Base-by-base conservation (phyloP, 1,140 invertebrate species). In the Helicoverpa armigera region DNA sequence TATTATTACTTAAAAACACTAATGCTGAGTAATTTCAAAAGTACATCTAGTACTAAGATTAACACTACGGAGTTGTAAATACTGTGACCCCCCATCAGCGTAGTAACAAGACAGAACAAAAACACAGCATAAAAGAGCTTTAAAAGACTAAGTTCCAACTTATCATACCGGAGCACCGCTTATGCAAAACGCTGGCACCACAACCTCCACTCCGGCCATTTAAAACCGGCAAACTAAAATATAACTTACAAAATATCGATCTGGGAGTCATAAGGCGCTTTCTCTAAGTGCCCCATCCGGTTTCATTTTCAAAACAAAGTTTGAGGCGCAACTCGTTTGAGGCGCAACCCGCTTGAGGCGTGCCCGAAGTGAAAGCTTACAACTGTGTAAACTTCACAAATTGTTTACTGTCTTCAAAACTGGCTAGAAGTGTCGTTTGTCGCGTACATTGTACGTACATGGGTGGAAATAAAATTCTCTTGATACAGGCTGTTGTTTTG, bases 331-430 rank as follows among this genome's bases (percentile, higher is more conserved):
- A 23, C 23, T 23, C 23, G 23, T 23, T 23, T 23, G 23, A 23
- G 23, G 23, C 23, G 2, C 23, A 23, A 31, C 67, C 18, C 75
- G 75, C 75, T n/a, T 14, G 29, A 77, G 29, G 75, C 75, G 23
- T 50, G 23, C 75, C 61, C 75, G 50, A 61, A 77, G 61, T 67
- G 75, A 77, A 77, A 77, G 75, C 75, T 77, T 67, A 77, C 75
- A 77, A 77, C 75, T 77, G 75, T 67, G 75, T 77, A 77, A 77
- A 77, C 75, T 77, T 77, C 51, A 77, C 75, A 77, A 77, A 77
- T 77, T 77, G 75, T 77, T 77, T 77, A 77, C 61, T 77, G 75
- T 61, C 75, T 77, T 77, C 75, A 77, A 77, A 77, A 77, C 75
- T 77, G 73, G 61, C 75, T 77, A 54, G 51, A 77, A 77, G 61